These are phyloP conservation scores for Microtus oregoni DNA, from an alignment of 2,113 vertebrate genomes.

Conservation along the genomic window DNA sequence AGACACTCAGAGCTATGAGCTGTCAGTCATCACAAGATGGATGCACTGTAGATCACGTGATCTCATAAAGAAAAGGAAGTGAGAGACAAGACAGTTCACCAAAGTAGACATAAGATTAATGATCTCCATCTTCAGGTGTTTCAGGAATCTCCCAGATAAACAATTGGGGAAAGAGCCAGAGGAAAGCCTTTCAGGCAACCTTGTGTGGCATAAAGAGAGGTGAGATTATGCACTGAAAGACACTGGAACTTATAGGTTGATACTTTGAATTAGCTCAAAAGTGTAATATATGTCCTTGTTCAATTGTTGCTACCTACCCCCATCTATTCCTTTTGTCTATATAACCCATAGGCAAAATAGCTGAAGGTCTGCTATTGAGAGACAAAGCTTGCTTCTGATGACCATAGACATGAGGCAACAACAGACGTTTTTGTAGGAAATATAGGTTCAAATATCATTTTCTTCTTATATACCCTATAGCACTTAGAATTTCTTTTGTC, in stretches of 20 bases:
- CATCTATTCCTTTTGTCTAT: not conserved
- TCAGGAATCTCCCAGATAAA: not conserved
- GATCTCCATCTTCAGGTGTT: not conserved
- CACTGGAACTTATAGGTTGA: not conserved
- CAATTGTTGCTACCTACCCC: not conserved
- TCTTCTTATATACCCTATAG: not conserved
- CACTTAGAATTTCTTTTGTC: not conserved
- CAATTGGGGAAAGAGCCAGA: not conserved
- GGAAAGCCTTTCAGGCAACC: not conserved
- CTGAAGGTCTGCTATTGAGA: not conserved
- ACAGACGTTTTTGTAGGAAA: not conserved
- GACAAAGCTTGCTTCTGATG: not conserved
- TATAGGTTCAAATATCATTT: not conserved
- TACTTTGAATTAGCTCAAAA: not conserved
- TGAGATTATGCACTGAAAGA: not conserved
- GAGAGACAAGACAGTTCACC: not conserved
- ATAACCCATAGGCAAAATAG: not conserved
- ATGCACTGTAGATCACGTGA: not conserved
- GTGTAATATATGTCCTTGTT: not conserved
- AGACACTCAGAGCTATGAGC: not conserved
- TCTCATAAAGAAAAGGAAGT: constrained; percentile 12
- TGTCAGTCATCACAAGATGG: not conserved
- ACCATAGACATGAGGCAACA: not conserved
- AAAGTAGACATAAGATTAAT: not conserved
- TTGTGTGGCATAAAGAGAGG: not conserved